Base-by-base conservation (phyloP, 2,888 invertebrate genomes). In the Halocaridina rubra region DNA sequence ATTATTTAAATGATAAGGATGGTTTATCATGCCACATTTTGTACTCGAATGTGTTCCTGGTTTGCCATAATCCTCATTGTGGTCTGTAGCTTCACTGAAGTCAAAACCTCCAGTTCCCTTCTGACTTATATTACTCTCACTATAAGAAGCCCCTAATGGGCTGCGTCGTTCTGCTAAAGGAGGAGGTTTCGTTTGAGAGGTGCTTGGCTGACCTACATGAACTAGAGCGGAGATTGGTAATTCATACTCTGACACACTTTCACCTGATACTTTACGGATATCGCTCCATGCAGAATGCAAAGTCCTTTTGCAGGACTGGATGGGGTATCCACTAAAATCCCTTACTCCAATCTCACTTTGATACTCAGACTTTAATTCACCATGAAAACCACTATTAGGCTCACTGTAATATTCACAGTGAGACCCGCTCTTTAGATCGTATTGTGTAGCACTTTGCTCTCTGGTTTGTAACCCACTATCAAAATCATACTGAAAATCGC, bases 111-210 rank as follows among this genome's bases (percentile, higher is more conserved):
- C 33, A 30, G 72, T 29, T 13, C 57, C 59, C 27, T 59, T 30
- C 24, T 29, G 29, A 53, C 74, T 78, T 72, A 24, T 64, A 29
- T 46, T 86, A 5, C 72, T 74, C 75, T 84, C 82, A 59, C 84
- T 75, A 1, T 72, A 79, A 13, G 81, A 81, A 10, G 79, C 76
- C 10, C 76, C 85, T 33, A 81, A 24, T 30, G 87, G 85, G 67
- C 81, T 81, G 30, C 64, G 59, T 22, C 85, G 67, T 64, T 85
- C 85, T 30, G 59, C 75, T 33, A 75, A 61, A 13, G 81, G 75
- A 57, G 39, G 72, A 22, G 24, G 29, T 30, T 27, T 16, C 22
- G 27, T 64, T 27, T 27, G 30, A n/a, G 72, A 61, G 10, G 46
- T 84, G 30, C 33, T 22, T 22, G 39, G 61, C 32, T 72, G 75